phyloP scores from a whole-genome alignment of 64 coral and sea anemone species.

The Montipora foliosa region DNA sequence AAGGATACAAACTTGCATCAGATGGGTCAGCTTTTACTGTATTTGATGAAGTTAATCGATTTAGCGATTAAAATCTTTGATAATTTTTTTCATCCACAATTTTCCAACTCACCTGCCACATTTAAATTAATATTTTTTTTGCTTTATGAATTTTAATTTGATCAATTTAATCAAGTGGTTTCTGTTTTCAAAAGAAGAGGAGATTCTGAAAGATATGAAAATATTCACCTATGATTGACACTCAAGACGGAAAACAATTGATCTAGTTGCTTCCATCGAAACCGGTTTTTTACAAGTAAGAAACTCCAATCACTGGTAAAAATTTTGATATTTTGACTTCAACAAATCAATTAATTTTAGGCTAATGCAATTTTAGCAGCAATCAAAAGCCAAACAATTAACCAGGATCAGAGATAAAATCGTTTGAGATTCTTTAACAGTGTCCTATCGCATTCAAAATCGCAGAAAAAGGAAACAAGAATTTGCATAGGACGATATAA shows the following conservation, averaged over 20 bases:
- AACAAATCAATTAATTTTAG: not conserved
- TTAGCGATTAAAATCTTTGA: no score
- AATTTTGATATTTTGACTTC: not conserved
- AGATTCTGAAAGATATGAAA: no score
- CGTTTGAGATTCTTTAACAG: not conserved
- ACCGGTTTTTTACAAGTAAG: not conserved
- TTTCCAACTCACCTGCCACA: no score
- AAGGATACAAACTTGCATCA: no score
- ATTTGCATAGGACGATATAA: conserved; percentile 13
- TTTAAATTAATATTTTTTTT: no score
- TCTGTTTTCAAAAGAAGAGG: no score
- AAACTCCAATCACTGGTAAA: not conserved
- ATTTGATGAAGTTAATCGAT: no score
- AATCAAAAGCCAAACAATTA: not conserved
- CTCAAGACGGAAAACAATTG: conserved; percentile 5
- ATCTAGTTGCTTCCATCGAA: not conserved
- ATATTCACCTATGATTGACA: not conserved
- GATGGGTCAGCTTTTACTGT: no score
- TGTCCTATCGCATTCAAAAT: not conserved
- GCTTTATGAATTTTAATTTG: no score
- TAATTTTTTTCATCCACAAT: no score
- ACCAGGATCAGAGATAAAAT: not conserved
- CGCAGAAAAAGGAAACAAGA: not conserved
- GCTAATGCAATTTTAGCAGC: not conserved
- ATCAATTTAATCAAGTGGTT: no score